Base-by-base conservation (phyloP, 2,113 vertebrate species). In the Acrocephalus arundinaceus region DNA sequence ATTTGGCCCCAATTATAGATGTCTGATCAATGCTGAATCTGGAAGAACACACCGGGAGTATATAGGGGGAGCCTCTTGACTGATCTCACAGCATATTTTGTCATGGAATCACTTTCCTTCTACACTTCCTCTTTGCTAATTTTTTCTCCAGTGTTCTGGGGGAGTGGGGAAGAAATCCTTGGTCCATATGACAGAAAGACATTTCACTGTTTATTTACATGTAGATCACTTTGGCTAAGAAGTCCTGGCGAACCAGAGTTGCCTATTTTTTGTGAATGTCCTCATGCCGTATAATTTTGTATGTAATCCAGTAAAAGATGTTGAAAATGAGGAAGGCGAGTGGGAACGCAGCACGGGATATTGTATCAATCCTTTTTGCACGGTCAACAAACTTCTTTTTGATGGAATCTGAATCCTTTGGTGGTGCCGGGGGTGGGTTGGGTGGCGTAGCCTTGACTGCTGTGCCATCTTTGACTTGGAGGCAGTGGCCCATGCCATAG, bases 231-330 rank as follows among this genome's bases (percentile, higher is more conserved):
- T 98, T 97, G 97, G 96, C 93, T 92, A 85, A 91, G 89, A 95
- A 91, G 95, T 98, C 97, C 97, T 95, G 95, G 94, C 6, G 3
- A 80, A 82, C 70, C 84, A 87, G 87, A 68, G 89, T 78, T 82
- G 96, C 94, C 97, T 98, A 99, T 96, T 99, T 98, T 97, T 98
- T 98, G 96, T 98, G 98, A 85, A 99, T 98, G 98, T 99, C 98
- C 97, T 99, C 99, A 70, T 99, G 98, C 89, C 99, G 97, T 98
- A 99, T 99, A 97, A 99, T 99, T 98, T 99, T 99, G 96, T 99
- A 99, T 39, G 99, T 99, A 96, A 99, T 99, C 99, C 99, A 99
- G 98, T 99, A 99, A 98, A 99, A 99, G 98, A 99, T 98, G 94
- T 99, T 99, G 98, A 99, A 99, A 96, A 99, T 99, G 94, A 99